Base-by-base conservation (phyloP, 1,140 invertebrate species). In the Octopus sinensis region DNA sequence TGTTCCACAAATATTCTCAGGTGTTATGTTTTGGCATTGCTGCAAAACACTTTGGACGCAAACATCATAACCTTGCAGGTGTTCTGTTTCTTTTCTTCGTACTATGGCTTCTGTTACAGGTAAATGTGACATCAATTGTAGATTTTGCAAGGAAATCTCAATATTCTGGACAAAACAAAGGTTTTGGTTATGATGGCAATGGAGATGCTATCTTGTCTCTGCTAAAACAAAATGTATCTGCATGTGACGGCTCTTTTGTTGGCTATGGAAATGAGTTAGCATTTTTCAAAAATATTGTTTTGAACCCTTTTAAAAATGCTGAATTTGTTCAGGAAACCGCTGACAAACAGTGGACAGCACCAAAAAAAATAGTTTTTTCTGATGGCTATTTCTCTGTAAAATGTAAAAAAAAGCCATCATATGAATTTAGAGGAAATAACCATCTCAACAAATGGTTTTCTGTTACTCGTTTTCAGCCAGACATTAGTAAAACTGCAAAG, bases 251-350 rank as follows among this genome's bases (percentile, higher is more conserved):
- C 9, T 83, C 78, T 75, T 85, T 85, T 77, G 81, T 82, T 6
- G 80, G 81, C 54, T 88, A 83, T 78, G 78, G 13, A 54, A 43
- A 83, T 43, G 68, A 82, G 17, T 86, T 86, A 80, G 86, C 84
- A 53, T 68, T 79, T 53, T 68, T 87, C 4, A 79, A 78, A 51
- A 82, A 84, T 62, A 84, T 84, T 30, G 78, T 84, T 12, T 52
- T 86, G 12, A 78, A 86, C 71, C 84, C 86, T 1, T 73, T 6
- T 5, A 73, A 73, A 13, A 73, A 73, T 73, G 17, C 68, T 73
- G 13, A 6, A 13, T n/a, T 73, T 73, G 68, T 6, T 73, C 13
- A 62, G 17, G 30, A 73, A 6, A 13, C 7, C 0, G 5, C 9
- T 5, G 30, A 6, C 13, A 17, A 12, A 17, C 68, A 73, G 30